Evolutionary conservation across 2,797 vertebrate genomes (phyloP).

Genomic region (Perodicticus potto): DNA sequence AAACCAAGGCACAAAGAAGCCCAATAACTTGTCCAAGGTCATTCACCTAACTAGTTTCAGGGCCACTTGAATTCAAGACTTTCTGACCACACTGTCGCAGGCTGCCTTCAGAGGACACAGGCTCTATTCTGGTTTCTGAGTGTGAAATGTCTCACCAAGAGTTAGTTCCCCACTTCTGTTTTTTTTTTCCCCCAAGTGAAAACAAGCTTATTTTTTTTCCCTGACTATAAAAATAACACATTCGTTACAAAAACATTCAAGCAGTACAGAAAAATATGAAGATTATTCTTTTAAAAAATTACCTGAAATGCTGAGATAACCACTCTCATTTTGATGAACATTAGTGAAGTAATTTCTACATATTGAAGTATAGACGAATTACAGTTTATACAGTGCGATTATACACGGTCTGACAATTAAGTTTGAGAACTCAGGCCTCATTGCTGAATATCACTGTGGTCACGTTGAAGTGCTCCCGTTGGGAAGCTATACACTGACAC

Average conservation of each 20-base stretch:
- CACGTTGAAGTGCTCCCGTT: too few species aligned
- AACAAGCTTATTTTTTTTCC: neutral
- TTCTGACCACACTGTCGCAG: neutral
- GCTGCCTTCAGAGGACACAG: neutral
- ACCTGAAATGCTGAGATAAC: conserved; percentile 58
- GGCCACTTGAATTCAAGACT: neutral
- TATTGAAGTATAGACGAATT: conserved; percentile 68
- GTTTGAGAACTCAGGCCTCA: too few species aligned
- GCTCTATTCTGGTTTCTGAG: conserved; percentile 15
- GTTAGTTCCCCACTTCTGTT: neutral
- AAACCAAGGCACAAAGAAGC: neutral
- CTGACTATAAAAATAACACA: conserved; percentile 61
- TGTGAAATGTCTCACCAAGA: conserved; percentile 6
- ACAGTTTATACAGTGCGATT: neutral
- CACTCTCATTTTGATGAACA: conserved; percentile 56
- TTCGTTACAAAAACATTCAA: conserved; percentile 64
- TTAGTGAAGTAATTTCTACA: conserved; percentile 39
- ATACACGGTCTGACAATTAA: too few species aligned
- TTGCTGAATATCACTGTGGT: too few species aligned
- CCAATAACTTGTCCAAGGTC: neutral
- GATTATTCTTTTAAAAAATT: conserved; percentile 51
- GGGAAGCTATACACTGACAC: too few species aligned
- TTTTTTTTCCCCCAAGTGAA: conserved; percentile 22
- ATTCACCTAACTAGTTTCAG: neutral
- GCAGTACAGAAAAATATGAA: conserved; percentile 43